Conservation (phyloP, 2,888 invertebrate genomes). For the Epinotia brunnichana region DNA sequence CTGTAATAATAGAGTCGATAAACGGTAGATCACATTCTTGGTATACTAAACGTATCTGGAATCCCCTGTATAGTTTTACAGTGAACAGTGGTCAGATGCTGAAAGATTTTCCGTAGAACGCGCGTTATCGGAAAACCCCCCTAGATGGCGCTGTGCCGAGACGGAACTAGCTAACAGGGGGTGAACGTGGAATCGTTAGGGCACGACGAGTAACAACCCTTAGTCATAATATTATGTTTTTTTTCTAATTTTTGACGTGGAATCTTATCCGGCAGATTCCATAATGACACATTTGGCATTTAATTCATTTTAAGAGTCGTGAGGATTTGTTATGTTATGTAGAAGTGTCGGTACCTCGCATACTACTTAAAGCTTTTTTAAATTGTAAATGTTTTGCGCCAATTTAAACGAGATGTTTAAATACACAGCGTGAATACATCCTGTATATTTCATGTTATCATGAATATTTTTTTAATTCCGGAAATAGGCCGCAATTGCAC, state of each 20-base stretch:
- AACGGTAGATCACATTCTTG: no score
- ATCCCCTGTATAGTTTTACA: background rate
- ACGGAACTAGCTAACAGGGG: conserved; percentile 1
- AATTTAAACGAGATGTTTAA: no score
- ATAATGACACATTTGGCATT: background rate
- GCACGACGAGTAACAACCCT: background rate
- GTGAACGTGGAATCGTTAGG: background rate
- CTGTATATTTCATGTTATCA: no score
- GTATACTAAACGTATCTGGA: background rate
- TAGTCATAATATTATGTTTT: conserved; percentile 15
- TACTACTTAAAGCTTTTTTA: no score
- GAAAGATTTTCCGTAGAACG: background rate
- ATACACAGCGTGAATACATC: no score
- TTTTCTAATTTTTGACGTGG: conserved; percentile 17
- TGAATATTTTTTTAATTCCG: no score
- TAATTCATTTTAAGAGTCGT: background rate
- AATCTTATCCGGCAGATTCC: conserved; percentile 1
- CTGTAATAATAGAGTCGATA: no score
- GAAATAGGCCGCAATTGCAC: no score
- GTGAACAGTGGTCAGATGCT: no score
- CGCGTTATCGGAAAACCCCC: background rate
- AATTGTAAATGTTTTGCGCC: no score
- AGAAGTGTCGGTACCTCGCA: no score
- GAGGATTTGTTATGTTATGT: no score
- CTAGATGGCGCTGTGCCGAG: conserved; percentile 1